Base-by-base conservation (phyloP, 2,888 invertebrate species). In the Pinctada fucata region DNA sequence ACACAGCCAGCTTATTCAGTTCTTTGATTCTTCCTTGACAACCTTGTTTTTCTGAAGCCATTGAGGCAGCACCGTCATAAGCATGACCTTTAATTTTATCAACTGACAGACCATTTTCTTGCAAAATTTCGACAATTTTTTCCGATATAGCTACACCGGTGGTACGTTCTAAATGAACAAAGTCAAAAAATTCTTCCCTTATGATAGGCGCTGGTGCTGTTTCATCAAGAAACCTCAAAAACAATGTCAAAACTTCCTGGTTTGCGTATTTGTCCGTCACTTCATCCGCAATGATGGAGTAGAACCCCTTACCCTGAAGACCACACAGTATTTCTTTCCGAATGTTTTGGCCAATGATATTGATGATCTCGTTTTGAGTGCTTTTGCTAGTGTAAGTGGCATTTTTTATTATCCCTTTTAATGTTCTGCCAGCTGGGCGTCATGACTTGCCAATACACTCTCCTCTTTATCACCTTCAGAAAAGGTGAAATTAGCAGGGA, bases 381-480 rank as follows among this genome's bases (percentile, higher is more conserved):
- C n/a, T 72, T 58, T 72, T 72, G 72, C 72, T 72, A 45, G 64
- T 72, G 72, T 72, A 72, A 45, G 31, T 72, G 58, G 72, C 72
- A 63, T 72, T 72, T 63, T 16, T 50, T 52, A 31, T 50, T 2
- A 8, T 13, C 31, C 13, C 51, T 71, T 51, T 8, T 31, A n/a
- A 51, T 50, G 71, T 71, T 71, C 10, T 51, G 71, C 58, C 58
- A 58, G 13, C 58, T 58, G 58, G 13, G 6, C 58, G 58, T 58
- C 58, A 13, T 58, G 58, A 58, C 58, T 58, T 58, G 58, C 58
- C 58, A 58, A 58, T 6, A 58, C 13, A 16, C 16, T 66, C 66
- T 58, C 58, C 13, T 58, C 58, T 58, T 58, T 58, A 58, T 58
- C 58, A 58, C 8, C 58, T 58, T 58, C 58, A 58, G 58, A 58